Evolutionary conservation across 2,113 vertebrate species (phyloP).

Genomic region (Nibea coibor): DNA sequence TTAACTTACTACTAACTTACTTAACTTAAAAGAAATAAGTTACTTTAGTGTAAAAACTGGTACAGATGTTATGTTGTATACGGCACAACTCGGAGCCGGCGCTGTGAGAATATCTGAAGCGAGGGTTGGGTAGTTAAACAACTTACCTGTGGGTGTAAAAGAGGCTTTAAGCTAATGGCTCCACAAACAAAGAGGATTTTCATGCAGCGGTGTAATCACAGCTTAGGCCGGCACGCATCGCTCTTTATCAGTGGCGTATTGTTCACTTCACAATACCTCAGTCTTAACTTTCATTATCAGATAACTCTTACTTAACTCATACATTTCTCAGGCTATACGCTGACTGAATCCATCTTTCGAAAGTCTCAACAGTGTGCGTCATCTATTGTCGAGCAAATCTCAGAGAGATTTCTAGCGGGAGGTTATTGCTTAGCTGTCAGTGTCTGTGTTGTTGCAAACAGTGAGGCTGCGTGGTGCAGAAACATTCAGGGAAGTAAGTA

Average conservation of each 20-base stretch:
- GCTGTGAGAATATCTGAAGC: neutral
- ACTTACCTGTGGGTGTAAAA: conserved; percentile 33
- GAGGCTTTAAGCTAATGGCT: conserved; percentile 29
- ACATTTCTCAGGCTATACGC: neutral
- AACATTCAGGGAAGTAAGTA: neutral
- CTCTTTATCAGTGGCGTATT: conserved; percentile 45
- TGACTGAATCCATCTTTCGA: conserved; percentile 15
- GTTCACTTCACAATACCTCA: conserved; percentile 22
- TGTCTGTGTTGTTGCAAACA: conserved; percentile 47
- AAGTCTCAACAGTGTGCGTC: neutral
- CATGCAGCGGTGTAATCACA: conserved; percentile 5
- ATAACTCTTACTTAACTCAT: conserved; percentile 6
- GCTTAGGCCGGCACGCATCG: neutral
- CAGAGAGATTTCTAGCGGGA: neutral
- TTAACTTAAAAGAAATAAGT: too few relatives aligned
- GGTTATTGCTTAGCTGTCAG: conserved; percentile 29
- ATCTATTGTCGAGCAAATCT: conserved; percentile 11
- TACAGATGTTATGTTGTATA: too few relatives aligned
- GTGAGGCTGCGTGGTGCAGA: conserved; percentile 7
- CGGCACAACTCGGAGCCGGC: neutral
- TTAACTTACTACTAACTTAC: too few relatives aligned
- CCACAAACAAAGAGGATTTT: conserved; percentile 33
- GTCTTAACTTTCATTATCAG: conserved; percentile 42
- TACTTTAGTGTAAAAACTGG: too few relatives aligned
- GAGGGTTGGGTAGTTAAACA: conserved; percentile 1